Evolutionary conservation across 1,140 invertebrate species (phyloP), one percentile per base, ranked within the genome.

Genomic region (Drosophila paulistorum): DNA sequence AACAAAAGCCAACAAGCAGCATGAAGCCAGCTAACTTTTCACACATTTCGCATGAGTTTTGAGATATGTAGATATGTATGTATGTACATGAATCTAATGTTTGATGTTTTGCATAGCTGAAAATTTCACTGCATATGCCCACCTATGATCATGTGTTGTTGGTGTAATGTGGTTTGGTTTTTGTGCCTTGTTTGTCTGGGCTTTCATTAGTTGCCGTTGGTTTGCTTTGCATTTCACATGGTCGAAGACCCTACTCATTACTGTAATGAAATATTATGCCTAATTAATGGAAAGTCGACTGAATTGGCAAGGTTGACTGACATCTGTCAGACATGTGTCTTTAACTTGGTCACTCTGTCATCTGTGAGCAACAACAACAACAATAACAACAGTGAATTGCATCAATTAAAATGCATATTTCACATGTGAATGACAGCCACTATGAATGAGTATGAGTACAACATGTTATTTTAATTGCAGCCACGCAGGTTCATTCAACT

Each of bases 301-400:
- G 3, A 13, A 11, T 39, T 37, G 33, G 69, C 14, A 70, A 59
- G 58, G 35, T 61, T 58, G 68, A 82, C 79, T 73, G 83, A 78
- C 82, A 85, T 89, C 42, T 86, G 83, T 87, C 83, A 87, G 77
- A 65, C 83, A 84, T 77, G 67, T 89, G 73, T 72, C 84, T 89
- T 89, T 90, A 89, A 89, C 77, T 89, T 89, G 84, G 84, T 89
- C 84, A 89, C 80, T 87, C 85, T 89, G 84, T 89, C 84, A 87
- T 54, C 71, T 77, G 39, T 23, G 23, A 57, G 17, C 55, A 60
- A 23, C 30, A 37, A 35, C 33, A 35, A 35, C 33, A 35, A 35
- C 33, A 9, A 35, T 7, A 35, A 35, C 7, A 11, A 9, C 62
- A 57, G 62, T 60, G 61, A 71, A 70, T 71, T 83, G 81, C 76